These are phyloP conservation scores for Protonemura montana DNA, from an alignment of 2,888 invertebrate genomes.

Conservation along the genomic window DNA sequence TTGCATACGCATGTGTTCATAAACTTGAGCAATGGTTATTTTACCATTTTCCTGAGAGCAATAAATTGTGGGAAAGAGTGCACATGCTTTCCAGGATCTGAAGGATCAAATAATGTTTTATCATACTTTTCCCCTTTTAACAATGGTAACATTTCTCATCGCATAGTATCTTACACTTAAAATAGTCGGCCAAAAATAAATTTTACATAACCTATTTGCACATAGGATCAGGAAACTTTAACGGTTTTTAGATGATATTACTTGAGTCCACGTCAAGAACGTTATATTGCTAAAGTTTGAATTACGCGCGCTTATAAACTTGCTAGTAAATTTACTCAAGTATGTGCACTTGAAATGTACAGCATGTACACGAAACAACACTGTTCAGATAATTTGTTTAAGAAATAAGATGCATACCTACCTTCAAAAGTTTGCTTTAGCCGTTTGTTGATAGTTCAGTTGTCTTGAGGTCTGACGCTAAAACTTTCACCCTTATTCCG, in stretches of 20 bases:
- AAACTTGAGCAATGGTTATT: not conserved
- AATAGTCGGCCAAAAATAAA: not conserved
- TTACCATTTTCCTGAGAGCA: not conserved
- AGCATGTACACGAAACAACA: not conserved
- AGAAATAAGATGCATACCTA: constrained; percentile 5
- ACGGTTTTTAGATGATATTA: not conserved
- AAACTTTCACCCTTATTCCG: constrained; percentile 25
- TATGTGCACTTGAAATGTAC: not conserved
- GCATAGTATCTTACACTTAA: not conserved
- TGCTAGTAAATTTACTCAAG: not conserved
- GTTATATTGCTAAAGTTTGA: not conserved
- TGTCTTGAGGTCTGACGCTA: not conserved
- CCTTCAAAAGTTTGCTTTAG: not conserved
- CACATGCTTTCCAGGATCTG: not conserved
- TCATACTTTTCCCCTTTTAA: not conserved
- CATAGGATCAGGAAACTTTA: not conserved
- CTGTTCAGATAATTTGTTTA: constrained; percentile 3
- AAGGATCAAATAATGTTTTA: not conserved
- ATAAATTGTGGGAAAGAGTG: not conserved
- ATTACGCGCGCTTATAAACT: not conserved
- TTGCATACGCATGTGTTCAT: not conserved
- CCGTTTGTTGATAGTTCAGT: not conserved
- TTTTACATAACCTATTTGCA: not conserved
- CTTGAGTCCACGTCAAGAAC: not conserved
- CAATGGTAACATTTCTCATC: not conserved